Base-by-base conservation (phyloP, 2,113 vertebrate genomes). In the Thalassarche chlororhynchos region DNA sequence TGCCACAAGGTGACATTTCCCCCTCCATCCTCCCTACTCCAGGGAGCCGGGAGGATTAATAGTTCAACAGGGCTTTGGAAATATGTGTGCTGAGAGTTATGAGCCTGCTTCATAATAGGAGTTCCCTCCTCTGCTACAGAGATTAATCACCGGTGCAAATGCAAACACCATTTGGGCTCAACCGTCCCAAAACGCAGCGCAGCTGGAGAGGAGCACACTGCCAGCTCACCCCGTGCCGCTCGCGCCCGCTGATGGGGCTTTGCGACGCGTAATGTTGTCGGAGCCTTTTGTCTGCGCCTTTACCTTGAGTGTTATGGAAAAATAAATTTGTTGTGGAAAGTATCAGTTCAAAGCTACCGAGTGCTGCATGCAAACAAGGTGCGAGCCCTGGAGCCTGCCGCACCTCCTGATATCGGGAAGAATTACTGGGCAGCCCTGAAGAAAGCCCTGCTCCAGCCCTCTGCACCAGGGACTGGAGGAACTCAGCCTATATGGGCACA, bases 1-100 rank as follows among this genome's bases (percentile, higher is more conserved):
- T 80, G 97, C 90, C 95, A 61, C 93, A 92, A 95, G 97, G 96
- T 96, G 93, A 97, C 95, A 94, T 90, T 94, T 89, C 74, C 93
- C 86, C 72, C 93, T 86, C 84, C 91, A 40, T 78, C 69, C 93
- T 93, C 61, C 75, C 75, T 49, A 10, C 82, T 75, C 93, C 84
- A 26, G 93, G 91, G 93, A 95, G 81, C 69, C 44, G 4, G 12
- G 8, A 69, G 93, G 87, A 94, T 96, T 93, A 89, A 96, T 64
- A 82, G 91, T 94, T 68, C 89, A 62, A 31, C 58, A 3, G 94
- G 77, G 86, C 96, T 89, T 44, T 71, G 91, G 84, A 38, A 89
- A 93, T 46, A 3, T n/a, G 92, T 61, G 94, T 21, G 89, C 86
- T 11, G 52, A 79, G 90, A 96, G 90, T 88, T 80, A 65, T 16